Conservation (phyloP, 2,113 vertebrate genomes). For the Nicator chloris region DNA sequence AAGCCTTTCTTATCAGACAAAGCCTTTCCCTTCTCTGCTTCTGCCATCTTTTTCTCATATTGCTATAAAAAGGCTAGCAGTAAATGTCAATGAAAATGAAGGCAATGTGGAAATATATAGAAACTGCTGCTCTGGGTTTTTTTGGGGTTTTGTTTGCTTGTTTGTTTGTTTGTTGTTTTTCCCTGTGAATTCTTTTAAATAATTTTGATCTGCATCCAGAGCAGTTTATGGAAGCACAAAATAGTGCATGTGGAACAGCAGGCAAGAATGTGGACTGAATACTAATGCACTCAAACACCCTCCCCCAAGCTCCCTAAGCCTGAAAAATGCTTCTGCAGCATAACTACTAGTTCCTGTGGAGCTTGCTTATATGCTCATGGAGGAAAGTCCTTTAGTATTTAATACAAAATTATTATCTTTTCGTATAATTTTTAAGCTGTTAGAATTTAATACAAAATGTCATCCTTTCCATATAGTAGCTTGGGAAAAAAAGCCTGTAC, state of each 20-base stretch:
- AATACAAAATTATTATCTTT: conserved; percentile 20
- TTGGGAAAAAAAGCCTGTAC: not conserved
- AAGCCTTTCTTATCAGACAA: not conserved
- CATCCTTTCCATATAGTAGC: not conserved
- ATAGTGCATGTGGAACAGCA: conserved; percentile 42
- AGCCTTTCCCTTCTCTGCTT: not conserved
- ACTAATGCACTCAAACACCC: conserved; percentile 13
- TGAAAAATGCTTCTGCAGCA: conserved; percentile 42
- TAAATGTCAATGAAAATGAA: conserved; percentile 39
- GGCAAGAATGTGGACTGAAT: conserved; percentile 32
- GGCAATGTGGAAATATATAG: not conserved
- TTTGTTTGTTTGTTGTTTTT: not conserved
- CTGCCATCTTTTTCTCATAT: conserved; percentile 24
- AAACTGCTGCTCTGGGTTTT: conserved; percentile 22
- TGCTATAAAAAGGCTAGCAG: conserved; percentile 35
- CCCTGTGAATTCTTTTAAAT: conserved; percentile 19
- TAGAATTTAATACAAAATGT: not conserved
- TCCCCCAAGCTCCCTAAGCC: conserved; percentile 26
- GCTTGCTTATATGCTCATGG: not conserved
- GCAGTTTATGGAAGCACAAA: conserved; percentile 38
- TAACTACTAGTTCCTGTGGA: not conserved
- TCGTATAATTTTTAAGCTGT: not conserved
- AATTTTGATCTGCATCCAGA: conserved; percentile 47
- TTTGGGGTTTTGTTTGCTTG: no score
- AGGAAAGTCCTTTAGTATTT: conserved; percentile 10